phyloP scores from a whole-genome alignment of 2,888 invertebrate genomes.

The Idaea biselata region DNA sequence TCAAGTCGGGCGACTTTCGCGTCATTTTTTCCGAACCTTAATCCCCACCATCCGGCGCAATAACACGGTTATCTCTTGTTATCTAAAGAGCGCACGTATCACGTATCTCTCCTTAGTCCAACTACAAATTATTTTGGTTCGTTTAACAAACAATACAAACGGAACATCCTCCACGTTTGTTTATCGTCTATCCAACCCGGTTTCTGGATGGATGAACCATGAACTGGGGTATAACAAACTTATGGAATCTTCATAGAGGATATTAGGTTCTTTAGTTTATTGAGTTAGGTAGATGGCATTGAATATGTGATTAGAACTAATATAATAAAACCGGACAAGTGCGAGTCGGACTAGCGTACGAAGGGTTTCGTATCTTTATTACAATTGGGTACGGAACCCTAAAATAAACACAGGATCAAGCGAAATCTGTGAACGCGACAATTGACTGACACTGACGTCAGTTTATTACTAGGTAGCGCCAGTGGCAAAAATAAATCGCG shows the following conservation, averaged over 20 bases:
- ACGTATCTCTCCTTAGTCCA: not conserved
- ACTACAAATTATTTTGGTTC: not conserved
- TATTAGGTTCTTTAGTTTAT: not conserved
- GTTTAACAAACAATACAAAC: constrained; percentile 1
- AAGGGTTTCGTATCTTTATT: too few species aligned
- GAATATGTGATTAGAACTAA: too few species aligned
- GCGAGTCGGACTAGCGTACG: too few species aligned
- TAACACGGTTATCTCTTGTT: not conserved
- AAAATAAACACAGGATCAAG: too few species aligned
- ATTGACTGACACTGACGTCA: too few species aligned
- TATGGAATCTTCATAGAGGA: not conserved
- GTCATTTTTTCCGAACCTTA: not conserved
- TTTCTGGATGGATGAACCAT: too few species aligned
- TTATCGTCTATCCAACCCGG: not conserved
- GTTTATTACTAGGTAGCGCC: too few species aligned
- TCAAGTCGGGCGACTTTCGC: not conserved
- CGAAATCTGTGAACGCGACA: too few species aligned
- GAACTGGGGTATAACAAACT: not conserved
- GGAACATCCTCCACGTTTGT: not conserved
- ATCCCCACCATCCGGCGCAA: not conserved
- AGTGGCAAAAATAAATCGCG: too few species aligned
- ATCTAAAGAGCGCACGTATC: not conserved
- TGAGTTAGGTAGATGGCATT: not conserved
- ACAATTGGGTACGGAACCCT: too few species aligned
- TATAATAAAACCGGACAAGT: too few species aligned